These are phyloP conservation scores for Lithobates pipiens DNA, from an alignment of 2,797 vertebrate species.

Conservation along the genomic window DNA sequence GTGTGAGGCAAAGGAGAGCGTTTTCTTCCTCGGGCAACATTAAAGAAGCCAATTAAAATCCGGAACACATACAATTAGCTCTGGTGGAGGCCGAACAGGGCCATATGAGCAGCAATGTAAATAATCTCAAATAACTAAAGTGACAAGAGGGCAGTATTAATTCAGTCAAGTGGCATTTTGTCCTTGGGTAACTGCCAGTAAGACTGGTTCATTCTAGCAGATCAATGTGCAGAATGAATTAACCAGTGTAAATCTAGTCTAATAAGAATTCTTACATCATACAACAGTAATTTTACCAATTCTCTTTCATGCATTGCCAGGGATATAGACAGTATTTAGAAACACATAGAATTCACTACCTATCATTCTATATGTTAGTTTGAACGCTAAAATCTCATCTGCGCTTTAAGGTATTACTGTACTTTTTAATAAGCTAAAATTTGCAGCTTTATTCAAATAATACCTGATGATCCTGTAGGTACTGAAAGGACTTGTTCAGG, in stretches of 20 bases:
- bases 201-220: conserved; percentile 74
- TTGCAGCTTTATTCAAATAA: too few relatives aligned
- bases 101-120: conserved; percentile 50
- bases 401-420: too few relatives aligned
- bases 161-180: conserved; percentile 71
- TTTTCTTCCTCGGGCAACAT: conserved; percentile 67
- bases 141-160: conserved; percentile 69
- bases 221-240: conserved; percentile 64
- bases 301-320: background rate
- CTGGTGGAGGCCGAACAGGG: conserved; percentile 35
- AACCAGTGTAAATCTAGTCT: conserved; percentile 35
- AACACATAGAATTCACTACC: too few relatives aligned
- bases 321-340: too few relatives aligned
- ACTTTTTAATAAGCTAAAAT: too few relatives aligned
- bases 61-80: conserved; percentile 52
- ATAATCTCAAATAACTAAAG: conserved; percentile 53
- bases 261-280: conserved; percentile 7
- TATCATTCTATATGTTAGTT: too few relatives aligned
- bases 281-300: background rate
- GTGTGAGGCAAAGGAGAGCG: conserved; percentile 64
- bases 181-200: conserved; percentile 72
- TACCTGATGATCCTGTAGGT: too few relatives aligned
- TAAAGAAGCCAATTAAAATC: conserved; percentile 64
- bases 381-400: too few relatives aligned
- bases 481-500: too few relatives aligned